Evolutionary conservation across 2,888 invertebrate genomes (phyloP).

Genomic region (Tillus elongatus): DNA sequence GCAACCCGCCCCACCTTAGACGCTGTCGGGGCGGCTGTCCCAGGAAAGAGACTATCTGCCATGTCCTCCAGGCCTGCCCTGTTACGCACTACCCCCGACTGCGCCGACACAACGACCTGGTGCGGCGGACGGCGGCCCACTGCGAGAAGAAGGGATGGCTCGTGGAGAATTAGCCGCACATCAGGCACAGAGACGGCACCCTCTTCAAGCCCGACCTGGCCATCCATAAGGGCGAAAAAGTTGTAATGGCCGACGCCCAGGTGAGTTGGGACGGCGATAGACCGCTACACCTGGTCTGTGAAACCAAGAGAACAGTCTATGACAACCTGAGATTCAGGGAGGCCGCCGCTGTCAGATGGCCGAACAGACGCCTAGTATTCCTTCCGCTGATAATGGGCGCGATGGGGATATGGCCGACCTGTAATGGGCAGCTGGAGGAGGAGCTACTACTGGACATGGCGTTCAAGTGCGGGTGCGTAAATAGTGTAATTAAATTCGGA

Average conservation of each 20-base stretch:
- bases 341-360: conserved; percentile 4
- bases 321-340: neutral
- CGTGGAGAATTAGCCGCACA: conserved; percentile 9
- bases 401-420: neutral
- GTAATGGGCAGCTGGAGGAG: too few relatives aligned
- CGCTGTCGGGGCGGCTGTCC: conserved; percentile 18
- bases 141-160: conserved; percentile 9
- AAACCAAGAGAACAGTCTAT: neutral
- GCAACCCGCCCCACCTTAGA: neutral
- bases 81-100: conserved; percentile 15
- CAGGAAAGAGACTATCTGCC: neutral
- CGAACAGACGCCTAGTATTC: neutral
- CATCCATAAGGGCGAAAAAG: conserved; percentile 1
- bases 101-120: too few relatives aligned
- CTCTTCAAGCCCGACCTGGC: conserved; percentile 5
- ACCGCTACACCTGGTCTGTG: neutral
- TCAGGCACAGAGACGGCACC: neutral
- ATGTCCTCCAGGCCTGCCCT: conserved; percentile 17
- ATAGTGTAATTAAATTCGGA: too few relatives aligned
- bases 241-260: neutral
- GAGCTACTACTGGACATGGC: too few relatives aligned
- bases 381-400: neutral
- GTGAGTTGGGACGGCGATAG: neutral
- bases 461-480: too few relatives aligned
- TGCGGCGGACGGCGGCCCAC: too few relatives aligned